Percentiles rank a stretch among this genome's conserved stretches.
These are phyloP conservation scores for Carettochelys insculpta DNA, from an alignment of 2,113 vertebrate species.

Conservation along the genomic window DNA sequence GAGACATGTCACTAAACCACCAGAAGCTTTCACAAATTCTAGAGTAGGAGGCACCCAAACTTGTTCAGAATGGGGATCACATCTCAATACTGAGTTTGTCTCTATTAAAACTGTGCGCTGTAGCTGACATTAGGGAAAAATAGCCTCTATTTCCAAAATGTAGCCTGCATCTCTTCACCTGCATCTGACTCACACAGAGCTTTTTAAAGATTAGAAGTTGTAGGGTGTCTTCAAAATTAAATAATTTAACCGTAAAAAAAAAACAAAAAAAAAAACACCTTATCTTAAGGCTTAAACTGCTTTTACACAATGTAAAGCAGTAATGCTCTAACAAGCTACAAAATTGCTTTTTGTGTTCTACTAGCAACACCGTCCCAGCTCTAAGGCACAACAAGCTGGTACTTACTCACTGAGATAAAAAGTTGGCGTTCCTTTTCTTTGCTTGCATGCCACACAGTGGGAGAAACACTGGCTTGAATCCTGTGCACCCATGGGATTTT, in stretches of 20 bases:
- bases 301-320: background rate
- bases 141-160: background rate
- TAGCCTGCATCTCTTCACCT: background rate
- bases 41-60: background rate
- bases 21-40: fast-evolving
- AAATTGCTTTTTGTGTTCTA: background rate
- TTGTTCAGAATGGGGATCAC: background rate
- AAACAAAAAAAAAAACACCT: background rate
- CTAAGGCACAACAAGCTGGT: background rate
- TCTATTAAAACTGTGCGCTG: background rate
- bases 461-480: constrained; percentile 63
- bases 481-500: constrained; percentile 56
- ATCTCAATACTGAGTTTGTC: background rate
- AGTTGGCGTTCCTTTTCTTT: constrained; percentile 45
- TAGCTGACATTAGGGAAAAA: background rate
- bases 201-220: background rate
- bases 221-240: background rate
- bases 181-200: background rate
- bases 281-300: background rate
- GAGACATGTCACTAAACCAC: background rate
- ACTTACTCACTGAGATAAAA: constrained; percentile 43
- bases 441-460: constrained; percentile 30
- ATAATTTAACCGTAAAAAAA: background rate
- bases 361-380: background rate
- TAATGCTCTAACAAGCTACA: background rate